Evolutionary conservation across 1,140 invertebrate genomes (phyloP), one percentile per base, ranked within the genome.

Genomic region (Zaprionus davidi): DNA sequence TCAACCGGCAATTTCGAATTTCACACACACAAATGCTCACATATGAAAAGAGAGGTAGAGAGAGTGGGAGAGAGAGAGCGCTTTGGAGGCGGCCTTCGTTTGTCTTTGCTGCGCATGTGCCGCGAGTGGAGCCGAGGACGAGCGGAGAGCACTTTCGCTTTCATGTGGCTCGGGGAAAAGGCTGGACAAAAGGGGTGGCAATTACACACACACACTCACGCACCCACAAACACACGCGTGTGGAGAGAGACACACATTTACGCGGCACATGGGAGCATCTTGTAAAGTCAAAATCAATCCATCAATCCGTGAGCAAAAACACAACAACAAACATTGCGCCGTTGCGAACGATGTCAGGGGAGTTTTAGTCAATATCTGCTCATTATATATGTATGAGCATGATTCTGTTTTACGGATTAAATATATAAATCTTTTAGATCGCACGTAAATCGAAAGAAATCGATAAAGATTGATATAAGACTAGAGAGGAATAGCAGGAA

Each of bases 1-100:
- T 90, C 79, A 90, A 85, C 85, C 85, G 85, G 85, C 81, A 71
- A 76, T 73, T 84, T 80, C 28, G 17, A 64, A 63, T 70, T 73
- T 66, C 57, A 76, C 67, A 67, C 66, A 76, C 77, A 74, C 77
- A 74, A 53, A 80, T 60, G 38, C 69, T 49, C 71, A 65, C 22
- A 71, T 63, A 56, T 60, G 64, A 44, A 13, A 31, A 38, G 60
- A 26, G 34, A 7, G 15, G 28, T 7, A 22, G 49, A 46, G 24
- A 41, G 57, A 34, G 49, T 17, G 46, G 26, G 49, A 65, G 6
- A 26, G 15, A 3, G 13, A 34, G 44, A 11, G 2, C 46, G 2
- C 20, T 20, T 17, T 17, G 46, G 20, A 22, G 49, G 34, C 60
- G 20, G 60, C 41, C n/a, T 49, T 22, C 60, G 28, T 49, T 46